Base-by-base conservation (phyloP, 2,888 invertebrate genomes). In the Andrena bucephala region DNA sequence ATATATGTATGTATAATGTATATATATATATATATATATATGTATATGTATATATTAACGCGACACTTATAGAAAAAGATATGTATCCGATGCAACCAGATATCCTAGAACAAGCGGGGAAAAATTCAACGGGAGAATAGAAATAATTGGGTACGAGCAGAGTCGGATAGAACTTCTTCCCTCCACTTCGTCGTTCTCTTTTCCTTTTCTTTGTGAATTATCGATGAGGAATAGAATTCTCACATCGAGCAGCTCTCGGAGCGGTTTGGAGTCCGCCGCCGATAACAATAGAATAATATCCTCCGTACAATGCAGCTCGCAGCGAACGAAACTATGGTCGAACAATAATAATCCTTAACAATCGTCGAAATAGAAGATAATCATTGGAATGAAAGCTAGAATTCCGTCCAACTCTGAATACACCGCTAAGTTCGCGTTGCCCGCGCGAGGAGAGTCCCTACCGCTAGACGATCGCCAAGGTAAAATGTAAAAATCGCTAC, bases 21-120 rank as follows among this genome's bases (percentile, higher is more conserved):
- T 20, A 20, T 20, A 20, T 20, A 20, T 20, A 20, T 20, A 20
- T 82, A 82, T 82, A 83, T 77, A 72, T 77, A 73, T 69, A 31
- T 68, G 31, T 66, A 52, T 74, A 48, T 74, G 65, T 68, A 42
- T 42, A 77, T 77, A 81, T 54, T 68, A 77, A 83, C 77, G 77
- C 57, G 77, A 63, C 50, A 78, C 65, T 65, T 78, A 71, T 82
- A 84, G 82, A 82, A 77, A 84, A 84, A 74, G 82, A 82, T 84
- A 84, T 84, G 83, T 84, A 81, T 77, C 77, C 65, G 57, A 70
- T 70, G 66, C 67, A 50, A 65, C 70, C 70, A 60, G 77, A 70
- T 77, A 78, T 77, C 67, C 77, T 81, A 73, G 69, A 81, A 70
- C 62, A 81, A 81, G 83, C 83, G 57, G 66, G 52, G 65, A 60